A percentile compares a stretch with the other conserved stretches of the same genome.
These are phyloP conservation scores for Drosophila obscura DNA, from an alignment of 1,140 invertebrate genomes.

Conservation along the genomic window DNA sequence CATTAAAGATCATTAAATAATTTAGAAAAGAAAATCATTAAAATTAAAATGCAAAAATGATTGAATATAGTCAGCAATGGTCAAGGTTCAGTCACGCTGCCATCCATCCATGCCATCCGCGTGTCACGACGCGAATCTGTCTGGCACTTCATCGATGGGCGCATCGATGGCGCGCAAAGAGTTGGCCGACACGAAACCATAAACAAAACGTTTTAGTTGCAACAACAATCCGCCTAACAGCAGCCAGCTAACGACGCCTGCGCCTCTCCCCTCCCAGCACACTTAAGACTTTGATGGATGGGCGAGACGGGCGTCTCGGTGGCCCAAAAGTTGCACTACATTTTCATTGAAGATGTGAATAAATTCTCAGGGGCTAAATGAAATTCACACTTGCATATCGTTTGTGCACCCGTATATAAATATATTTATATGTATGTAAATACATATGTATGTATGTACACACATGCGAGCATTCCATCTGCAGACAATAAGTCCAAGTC, in stretches of 20 bases:
- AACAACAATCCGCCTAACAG: neutral
- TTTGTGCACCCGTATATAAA: neutral
- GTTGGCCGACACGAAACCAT: constrained; percentile 37
- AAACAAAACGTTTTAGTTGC: constrained; percentile 39
- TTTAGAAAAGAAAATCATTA: too few species aligned
- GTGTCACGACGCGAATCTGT: neutral
- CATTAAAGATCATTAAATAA: too few species aligned
- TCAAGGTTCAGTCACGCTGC: too few species aligned
- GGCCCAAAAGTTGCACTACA: constrained; percentile 45
- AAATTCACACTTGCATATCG: constrained; percentile 25
- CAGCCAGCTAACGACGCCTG: constrained; percentile 8
- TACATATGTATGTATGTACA: neutral
- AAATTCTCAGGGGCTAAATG: constrained; percentile 32
- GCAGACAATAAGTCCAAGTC: constrained; percentile 1
- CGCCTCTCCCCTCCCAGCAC: neutral
- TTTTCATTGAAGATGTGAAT: constrained; percentile 17
- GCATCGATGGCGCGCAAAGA: neutral
- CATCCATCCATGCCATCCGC: neutral
- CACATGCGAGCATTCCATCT: constrained; percentile 23
- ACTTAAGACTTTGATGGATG: constrained; percentile 42
- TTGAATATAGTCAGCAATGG: too few species aligned
- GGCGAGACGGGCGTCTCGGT: constrained; percentile 5
- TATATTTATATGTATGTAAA: neutral
- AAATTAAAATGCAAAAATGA: too few species aligned
- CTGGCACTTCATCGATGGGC: neutral